These are phyloP conservation scores for Trichopria drosophilae DNA, from an alignment of 2,888 invertebrate species.

Conservation along the genomic window DNA sequence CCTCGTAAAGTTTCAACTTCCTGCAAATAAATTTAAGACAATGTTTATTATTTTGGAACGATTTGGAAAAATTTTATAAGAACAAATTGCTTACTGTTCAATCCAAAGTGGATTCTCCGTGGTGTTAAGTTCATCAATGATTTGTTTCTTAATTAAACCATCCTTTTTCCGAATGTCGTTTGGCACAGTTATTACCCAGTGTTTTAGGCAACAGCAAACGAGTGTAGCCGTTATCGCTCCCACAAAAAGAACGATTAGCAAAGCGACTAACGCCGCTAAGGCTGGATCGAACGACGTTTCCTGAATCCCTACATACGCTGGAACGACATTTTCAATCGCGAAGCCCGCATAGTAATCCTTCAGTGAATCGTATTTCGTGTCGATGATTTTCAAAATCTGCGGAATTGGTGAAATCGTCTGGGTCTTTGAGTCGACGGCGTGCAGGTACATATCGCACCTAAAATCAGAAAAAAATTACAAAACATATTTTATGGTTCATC, in stretches of 20 bases:
- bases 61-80: neutral
- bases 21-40: constrained; percentile 52
- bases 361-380: constrained; percentile 82
- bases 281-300: constrained; percentile 85
- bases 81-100: constrained; percentile 69
- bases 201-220: constrained; percentile 84
- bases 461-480: constrained; percentile 22
- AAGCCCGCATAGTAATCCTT: constrained; percentile 77
- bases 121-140: constrained; percentile 82
- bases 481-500: constrained; percentile 1
- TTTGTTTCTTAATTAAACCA: constrained; percentile 79
- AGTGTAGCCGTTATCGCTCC: constrained; percentile 85
- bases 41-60: constrained; percentile 3
- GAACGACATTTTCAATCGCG: constrained; percentile 75
- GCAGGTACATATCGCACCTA: constrained; percentile 85
- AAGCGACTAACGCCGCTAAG: constrained; percentile 80
- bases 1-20: constrained; percentile 85
- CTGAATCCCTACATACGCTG: constrained; percentile 67
- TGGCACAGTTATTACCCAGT: constrained; percentile 84
- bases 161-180: constrained; percentile 81
- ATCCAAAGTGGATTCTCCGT: constrained; percentile 93
- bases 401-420: constrained; percentile 78
- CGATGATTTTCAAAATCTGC: constrained; percentile 77
- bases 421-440: constrained; percentile 75
- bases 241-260: constrained; percentile 81